phyloP scores from a whole-genome alignment of 2,888 invertebrate genomes.

The Iphiclides podalirius region DNA sequence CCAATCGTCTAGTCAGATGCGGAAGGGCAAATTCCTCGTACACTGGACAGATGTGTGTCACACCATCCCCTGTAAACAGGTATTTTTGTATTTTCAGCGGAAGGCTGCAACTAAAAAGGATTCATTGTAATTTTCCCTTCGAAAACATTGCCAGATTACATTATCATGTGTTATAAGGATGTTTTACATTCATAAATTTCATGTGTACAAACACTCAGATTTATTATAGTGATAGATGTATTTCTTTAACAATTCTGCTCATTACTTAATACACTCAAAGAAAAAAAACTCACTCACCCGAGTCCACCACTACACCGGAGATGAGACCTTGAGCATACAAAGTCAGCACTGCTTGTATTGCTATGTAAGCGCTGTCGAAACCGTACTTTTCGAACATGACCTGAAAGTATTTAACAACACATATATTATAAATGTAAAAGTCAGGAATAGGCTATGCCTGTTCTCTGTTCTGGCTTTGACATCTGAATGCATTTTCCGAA shows the following conservation, averaged over 20 bases:
- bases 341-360: conserved; percentile 97
- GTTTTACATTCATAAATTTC: too few relatives aligned
- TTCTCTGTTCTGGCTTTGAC: too few relatives aligned
- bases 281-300: conserved; percentile 57
- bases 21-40: conserved; percentile 98
- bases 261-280: not conserved
- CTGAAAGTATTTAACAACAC: conserved; percentile 75
- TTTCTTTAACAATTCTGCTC: too few relatives aligned
- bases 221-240: too few relatives aligned
- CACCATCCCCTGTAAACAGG: conserved; percentile 90
- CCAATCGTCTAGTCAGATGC: conserved; percentile 95
- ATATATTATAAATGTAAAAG: conserved; percentile 5
- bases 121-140: too few relatives aligned
- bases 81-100: too few relatives aligned
- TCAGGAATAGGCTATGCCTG: conserved; percentile 1
- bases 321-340: conserved; percentile 97
- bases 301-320: conserved; percentile 99
- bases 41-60: conserved; percentile 99
- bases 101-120: too few relatives aligned
- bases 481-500: too few relatives aligned
- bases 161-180: too few relatives aligned
- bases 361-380: conserved; percentile 96
- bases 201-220: too few relatives aligned
- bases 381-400: conserved; percentile 99
- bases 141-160: too few relatives aligned